Conservation (phyloP, 2,797 vertebrate genomes). For the Gymnothorax reevesii region DNA sequence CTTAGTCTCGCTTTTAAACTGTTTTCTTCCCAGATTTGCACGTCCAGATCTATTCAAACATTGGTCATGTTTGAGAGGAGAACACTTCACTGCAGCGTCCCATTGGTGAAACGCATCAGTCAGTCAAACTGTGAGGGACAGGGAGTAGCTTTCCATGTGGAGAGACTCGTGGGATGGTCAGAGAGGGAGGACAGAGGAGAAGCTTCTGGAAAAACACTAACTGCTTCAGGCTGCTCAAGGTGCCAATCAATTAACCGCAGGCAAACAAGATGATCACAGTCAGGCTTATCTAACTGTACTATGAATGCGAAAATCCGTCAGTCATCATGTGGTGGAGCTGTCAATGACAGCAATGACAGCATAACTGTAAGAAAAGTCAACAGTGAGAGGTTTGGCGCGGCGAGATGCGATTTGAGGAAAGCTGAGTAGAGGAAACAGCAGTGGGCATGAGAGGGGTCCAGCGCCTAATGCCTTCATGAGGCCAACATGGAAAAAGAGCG, state of each 20-base stretch:
- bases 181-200: background rate
- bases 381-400: background rate
- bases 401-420: background rate
- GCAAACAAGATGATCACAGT: background rate
- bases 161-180: background rate
- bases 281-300: background rate
- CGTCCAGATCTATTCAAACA: background rate
- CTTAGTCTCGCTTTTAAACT: slow-evolving; percentile 16
- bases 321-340: background rate
- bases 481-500: background rate
- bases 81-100: background rate
- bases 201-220: background rate
- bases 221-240: background rate
- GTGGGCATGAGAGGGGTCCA: background rate
- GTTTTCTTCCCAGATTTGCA: slow-evolving; percentile 19
- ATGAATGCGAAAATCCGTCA: background rate
- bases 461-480: slow-evolving; percentile 35
- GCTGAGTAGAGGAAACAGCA: background rate
- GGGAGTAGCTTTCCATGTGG: background rate
- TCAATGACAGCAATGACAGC: background rate
- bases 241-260: slow-evolving; percentile 5
- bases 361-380: background rate
- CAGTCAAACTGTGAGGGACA: slow-evolving; percentile 20
- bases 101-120: slow-evolving; percentile 23
- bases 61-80: background rate